Percentiles rank a stretch among this genome's conserved stretches.
Conservation (phyloP, 2,888 invertebrate genomes). For the Lycocerus yunnanus region DNA sequence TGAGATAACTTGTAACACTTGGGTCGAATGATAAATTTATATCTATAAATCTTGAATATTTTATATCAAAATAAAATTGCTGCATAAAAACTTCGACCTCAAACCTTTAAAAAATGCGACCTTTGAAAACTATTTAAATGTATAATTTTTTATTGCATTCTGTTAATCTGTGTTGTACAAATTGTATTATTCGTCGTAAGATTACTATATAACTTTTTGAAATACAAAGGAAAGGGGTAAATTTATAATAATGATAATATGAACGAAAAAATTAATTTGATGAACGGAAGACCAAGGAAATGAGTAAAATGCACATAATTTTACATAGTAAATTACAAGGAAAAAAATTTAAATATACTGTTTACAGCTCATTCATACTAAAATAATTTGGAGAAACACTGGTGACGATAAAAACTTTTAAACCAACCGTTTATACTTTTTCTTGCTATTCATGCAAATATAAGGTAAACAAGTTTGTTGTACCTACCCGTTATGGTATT, state of each 20-base stretch:
- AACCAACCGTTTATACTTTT: neutral
- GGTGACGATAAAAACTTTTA: neutral
- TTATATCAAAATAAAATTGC: neutral
- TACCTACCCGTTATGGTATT: neutral
- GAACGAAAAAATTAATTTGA: neutral
- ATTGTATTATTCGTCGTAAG: neutral
- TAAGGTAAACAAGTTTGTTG: neutral
- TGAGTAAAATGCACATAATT: neutral
- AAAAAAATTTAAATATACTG: neutral
- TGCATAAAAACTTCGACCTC: neutral
- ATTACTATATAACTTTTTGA: neutral
- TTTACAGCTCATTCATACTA: neutral
- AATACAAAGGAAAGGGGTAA: neutral
- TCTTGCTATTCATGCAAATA: neutral
- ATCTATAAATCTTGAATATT: neutral
- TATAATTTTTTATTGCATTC: neutral
- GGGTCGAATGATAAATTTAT: neutral
- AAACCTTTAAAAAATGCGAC: neutral
- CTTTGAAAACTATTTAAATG: neutral
- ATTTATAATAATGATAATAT: neutral
- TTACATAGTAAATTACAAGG: neutral
- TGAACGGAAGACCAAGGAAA: too few relatives aligned
- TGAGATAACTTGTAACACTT: neutral
- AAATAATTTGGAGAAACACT: neutral
- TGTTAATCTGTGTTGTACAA: neutral